phyloP scores from a whole-genome alignment of 2,113 vertebrate species.

The Malurus melanocephalus region DNA sequence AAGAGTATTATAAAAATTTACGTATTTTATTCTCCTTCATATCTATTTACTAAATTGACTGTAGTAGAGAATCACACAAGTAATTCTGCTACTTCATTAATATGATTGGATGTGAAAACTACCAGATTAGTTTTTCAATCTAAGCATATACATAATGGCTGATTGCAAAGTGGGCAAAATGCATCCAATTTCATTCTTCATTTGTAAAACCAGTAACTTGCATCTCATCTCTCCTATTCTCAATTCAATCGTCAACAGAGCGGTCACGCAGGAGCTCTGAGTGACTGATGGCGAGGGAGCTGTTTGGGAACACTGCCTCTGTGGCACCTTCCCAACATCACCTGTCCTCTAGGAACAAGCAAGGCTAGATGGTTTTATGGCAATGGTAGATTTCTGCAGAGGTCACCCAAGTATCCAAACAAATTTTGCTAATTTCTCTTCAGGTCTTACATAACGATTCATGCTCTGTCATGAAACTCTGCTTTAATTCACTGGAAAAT shows the following conservation, averaged over 20 bases:
- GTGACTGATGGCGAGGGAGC: not conserved
- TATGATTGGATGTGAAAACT: conserved; percentile 66
- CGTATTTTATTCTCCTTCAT: conserved; percentile 58
- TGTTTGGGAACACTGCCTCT: not conserved
- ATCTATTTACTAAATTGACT: conserved; percentile 74
- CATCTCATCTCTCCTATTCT: conserved; percentile 33
- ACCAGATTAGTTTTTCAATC: conserved; percentile 48
- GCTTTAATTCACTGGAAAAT: not conserved
- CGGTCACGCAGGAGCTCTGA: not conserved
- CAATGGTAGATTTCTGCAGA: not conserved
- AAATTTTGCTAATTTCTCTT: not conserved
- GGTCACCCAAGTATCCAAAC: not conserved
- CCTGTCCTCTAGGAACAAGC: conserved; percentile 1
- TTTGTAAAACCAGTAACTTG: conserved; percentile 43
- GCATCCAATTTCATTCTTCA: conserved; percentile 48
- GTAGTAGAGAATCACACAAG: conserved; percentile 53
- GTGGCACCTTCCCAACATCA: not conserved
- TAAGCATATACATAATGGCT: conserved; percentile 49
- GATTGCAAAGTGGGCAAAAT: conserved; percentile 56
- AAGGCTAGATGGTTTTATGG: not conserved
- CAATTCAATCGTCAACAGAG: not conserved
- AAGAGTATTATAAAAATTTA: conserved; percentile 54
- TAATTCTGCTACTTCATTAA: conserved; percentile 66
- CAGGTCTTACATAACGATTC: not conserved
- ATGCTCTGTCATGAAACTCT: not conserved